These are phyloP conservation scores for Phoenoteleia sp. DNA, from an alignment of 2,888 invertebrate genomes.

Conservation along the genomic window DNA sequence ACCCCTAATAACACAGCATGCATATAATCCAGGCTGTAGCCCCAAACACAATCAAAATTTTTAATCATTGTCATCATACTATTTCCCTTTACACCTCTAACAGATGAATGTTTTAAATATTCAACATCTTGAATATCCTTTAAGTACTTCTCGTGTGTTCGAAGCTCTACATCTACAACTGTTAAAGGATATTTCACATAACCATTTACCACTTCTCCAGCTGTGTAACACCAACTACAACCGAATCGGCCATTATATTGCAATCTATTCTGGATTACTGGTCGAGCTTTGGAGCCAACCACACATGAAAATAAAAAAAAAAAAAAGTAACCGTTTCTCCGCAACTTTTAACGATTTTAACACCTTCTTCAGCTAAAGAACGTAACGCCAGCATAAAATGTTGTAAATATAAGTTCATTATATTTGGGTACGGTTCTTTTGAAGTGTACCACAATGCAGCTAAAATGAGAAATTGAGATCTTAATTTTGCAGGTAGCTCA, in stretches of 20 bases:
- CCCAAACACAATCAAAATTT: slow-evolving; percentile 60
- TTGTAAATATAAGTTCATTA: slow-evolving; percentile 29
- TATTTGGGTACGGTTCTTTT: background rate
- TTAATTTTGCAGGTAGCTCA: slow-evolving; percentile 11
- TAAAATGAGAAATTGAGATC: slow-evolving; percentile 17
- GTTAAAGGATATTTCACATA: slow-evolving; percentile 35
- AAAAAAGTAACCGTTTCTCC: slow-evolving; percentile 17
- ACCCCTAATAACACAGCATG: slow-evolving; percentile 59
- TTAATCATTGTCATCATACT: background rate
- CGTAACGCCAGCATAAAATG: slow-evolving; percentile 1
- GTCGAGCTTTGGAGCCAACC: slow-evolving; percentile 37
- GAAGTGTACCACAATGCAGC: slow-evolving; percentile 10
- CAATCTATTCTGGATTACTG: background rate
- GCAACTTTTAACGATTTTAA: background rate
- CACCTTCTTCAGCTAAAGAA: background rate
- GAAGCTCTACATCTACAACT: background rate
- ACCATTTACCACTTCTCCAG: slow-evolving; percentile 4
- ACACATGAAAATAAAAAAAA: slow-evolving; percentile 30
- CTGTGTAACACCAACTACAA: slow-evolving; percentile 2
- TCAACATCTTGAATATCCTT: slow-evolving; percentile 12
- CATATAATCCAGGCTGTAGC: slow-evolving; percentile 61
- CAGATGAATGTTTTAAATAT: background rate
- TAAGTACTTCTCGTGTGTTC: slow-evolving; percentile 23
- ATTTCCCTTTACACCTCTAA: slow-evolving; percentile 26
- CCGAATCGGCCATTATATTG: background rate